Evolutionary conservation across 2,888 invertebrate species (phyloP).

Genomic region (Allolobophora icterica): DNA sequence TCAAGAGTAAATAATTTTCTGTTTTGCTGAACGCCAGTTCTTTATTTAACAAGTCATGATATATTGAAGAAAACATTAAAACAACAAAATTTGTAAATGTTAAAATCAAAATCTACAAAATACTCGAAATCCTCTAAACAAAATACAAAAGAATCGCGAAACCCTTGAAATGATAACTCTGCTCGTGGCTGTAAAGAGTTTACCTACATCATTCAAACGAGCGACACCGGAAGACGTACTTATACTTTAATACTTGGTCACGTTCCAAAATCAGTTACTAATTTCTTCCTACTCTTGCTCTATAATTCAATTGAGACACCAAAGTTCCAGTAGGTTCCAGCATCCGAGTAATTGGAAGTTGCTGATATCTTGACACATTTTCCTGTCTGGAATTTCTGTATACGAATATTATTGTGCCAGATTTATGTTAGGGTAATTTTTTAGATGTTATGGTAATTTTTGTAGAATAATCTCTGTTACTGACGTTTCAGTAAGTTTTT

Average conservation of each 20-base stretch:
- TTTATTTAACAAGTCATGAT: neutral
- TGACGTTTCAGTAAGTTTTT: neutral
- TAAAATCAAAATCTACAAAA: neutral
- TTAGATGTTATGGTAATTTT: neutral
- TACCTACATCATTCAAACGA: neutral
- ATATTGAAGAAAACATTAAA: constrained; percentile 17
- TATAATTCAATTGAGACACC: neutral
- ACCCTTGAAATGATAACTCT: neutral
- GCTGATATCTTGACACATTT: neutral
- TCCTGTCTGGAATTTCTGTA: neutral
- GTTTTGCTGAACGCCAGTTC: neutral
- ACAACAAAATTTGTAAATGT: constrained; percentile 9
- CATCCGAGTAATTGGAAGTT: neutral
- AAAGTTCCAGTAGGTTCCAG: neutral
- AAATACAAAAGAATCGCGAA: constrained; percentile 4
- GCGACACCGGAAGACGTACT: neutral
- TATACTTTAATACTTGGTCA: neutral
- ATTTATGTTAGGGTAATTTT: neutral
- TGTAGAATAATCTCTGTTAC: neutral
- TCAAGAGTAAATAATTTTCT: neutral
- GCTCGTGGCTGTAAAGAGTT: neutral
- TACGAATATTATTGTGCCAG: neutral
- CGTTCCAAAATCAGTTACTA: neutral
- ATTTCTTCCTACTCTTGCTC: neutral
- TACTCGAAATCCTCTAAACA: constrained; percentile 7